phyloP scores from a whole-genome alignment of 2,888 invertebrate genomes.

The Sesia apiformis region DNA sequence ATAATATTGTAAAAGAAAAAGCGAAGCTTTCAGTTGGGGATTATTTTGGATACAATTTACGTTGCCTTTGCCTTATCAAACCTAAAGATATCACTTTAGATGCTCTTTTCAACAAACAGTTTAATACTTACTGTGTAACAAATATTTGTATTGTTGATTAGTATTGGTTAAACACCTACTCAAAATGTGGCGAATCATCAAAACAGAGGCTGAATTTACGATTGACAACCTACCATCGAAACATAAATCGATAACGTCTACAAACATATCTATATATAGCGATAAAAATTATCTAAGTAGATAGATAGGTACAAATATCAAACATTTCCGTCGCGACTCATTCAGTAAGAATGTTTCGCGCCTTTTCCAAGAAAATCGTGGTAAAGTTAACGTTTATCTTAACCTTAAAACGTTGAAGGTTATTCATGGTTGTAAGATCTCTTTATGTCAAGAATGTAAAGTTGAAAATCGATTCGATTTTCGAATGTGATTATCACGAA shows the following conservation, averaged over 20 bases:
- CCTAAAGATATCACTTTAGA: too few species aligned
- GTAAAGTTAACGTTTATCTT: background rate
- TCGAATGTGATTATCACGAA: constrained; percentile 1
- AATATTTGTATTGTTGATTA: constrained; percentile 46
- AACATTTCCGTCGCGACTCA: constrained; percentile 18
- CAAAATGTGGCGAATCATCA: constrained; percentile 46
- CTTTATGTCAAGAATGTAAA: constrained; percentile 10
- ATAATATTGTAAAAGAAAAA: too few species aligned
- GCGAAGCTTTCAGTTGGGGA: too few species aligned
- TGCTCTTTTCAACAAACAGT: background rate
- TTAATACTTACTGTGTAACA: constrained; percentile 19
- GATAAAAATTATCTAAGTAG: background rate
- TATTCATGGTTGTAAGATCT: background rate
- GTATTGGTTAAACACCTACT: constrained; percentile 31
- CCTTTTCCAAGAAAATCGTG: constrained; percentile 21
- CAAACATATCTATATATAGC: constrained; percentile 5
- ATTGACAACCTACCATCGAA: constrained; percentile 31
- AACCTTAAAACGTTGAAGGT: background rate
- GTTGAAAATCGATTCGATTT: constrained; percentile 6
- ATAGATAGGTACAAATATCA: background rate
- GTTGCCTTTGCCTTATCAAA: too few species aligned
- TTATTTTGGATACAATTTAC: too few species aligned
- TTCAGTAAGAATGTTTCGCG: constrained; percentile 25
- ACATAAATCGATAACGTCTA: constrained; percentile 33
- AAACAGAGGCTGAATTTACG: constrained; percentile 34